Evolutionary conservation across 2,113 vertebrate genomes (phyloP), one percentile per base, ranked within the genome.

Genomic region (Pygoscelis adeliae): DNA sequence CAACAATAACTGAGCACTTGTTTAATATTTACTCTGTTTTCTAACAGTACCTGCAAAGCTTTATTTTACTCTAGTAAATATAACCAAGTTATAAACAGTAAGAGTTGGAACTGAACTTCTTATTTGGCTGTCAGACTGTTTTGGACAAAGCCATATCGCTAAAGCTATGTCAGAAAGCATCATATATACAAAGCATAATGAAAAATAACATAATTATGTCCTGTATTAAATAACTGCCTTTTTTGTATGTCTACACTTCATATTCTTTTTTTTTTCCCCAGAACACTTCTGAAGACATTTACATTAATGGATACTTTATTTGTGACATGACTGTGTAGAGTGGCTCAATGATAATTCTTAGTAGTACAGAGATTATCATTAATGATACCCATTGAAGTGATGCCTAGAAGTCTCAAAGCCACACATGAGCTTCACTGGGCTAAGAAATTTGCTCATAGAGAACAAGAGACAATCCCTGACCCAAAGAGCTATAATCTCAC

Each of bases 11-110:
- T 14, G 2, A 97, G 21, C 71, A 55, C 89, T 97, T 97, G 91
- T 97, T 98, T 96, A 96, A 72, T 30, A 44, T 97, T 97, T 79
- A 86, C 78, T 96, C 88, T 77, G 78, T 97, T 97, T 97, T 91
- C 91, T 70, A 91, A 79, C 38, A 92, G 63, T 74, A 89, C 76
- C 88, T 94, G 65, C 65, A 96, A 97, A 91, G 74, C 76, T 97
- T 77, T 65, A 36, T 69, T 83, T 91, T 88, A 50, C 94, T 90
- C 65, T 65, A 93, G 40, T 40, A 87, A 73, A 96, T 44, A 86
- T 40, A 86, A 90, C 25, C 78, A 90, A 82, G 36, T 87, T 61
- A 92, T 53, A 95, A 97, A 89, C 74, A 67, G 12, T 29, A 56
- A 52, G 63, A 95, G 62, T 13, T 83, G 79, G 73, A 89, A 88